Evolutionary conservation across 2,797 vertebrate genomes (phyloP), one percentile per base, ranked within the genome.

Genomic region (Numenius phaeopus): DNA sequence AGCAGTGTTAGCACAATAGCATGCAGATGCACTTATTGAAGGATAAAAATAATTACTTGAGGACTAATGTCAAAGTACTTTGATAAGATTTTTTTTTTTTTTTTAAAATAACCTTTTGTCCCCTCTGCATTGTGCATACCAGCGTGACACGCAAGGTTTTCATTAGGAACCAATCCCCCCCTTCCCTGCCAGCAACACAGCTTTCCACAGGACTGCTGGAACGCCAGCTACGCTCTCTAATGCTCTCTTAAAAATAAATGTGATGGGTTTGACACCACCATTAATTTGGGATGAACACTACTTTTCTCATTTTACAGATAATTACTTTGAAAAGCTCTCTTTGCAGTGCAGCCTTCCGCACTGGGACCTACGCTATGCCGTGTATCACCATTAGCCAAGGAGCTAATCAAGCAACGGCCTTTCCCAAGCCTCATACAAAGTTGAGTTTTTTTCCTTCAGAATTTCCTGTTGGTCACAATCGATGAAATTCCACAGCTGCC

Each of bases 41-140:
- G 97, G 95, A 94, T 98, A 97, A 97, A 98, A 98, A 96, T 95
- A 98, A 97, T 98, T 95, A 97, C 90, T 95, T 83, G 77, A 96
- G 90, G 77, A 97, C 92, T 96, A 64, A 97, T 94, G 90, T 96
- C 91, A 87, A 83, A 97, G 87, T 85, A 94, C 86, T 97, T 89
- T 71, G 93, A 88, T 97, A 95, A 96, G 81, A 47, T 29, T 69
- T 29, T 67, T 93, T 72, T 79, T 49, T 66, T 73, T 79, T 82
- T 85, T 44, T 44, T 9, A 5, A 30, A 75, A 73, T 46, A 84
- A 93, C 92, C 92, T 82, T 94, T 85, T 94, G 65, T 96, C 94
- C 72, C 47, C 89, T 69, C 78, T 93, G 71, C 78, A 82, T 11
- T 77, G 50, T 91, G 58, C 87, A 88, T 27, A 59, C 59, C 49